Evolutionary conservation across 1,140 invertebrate species (phyloP).

Genomic region (Drosophila littoralis): DNA sequence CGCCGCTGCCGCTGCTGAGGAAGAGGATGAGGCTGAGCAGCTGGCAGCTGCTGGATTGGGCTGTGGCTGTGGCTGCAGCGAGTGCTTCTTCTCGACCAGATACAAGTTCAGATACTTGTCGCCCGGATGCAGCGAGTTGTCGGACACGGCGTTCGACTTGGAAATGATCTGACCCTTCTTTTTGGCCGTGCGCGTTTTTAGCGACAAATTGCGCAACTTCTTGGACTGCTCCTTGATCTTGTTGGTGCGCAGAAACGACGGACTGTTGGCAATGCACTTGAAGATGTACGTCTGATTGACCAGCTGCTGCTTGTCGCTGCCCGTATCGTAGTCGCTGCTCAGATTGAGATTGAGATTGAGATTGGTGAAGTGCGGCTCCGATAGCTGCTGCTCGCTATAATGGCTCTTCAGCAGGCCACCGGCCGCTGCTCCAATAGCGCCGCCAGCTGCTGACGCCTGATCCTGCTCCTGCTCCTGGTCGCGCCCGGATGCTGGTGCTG

Average conservation of each 20-base stretch:
- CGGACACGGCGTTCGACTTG: conserved; percentile 83
- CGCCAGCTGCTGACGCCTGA: conserved; percentile 27
- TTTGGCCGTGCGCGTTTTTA: conserved; percentile 75
- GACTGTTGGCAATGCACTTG: conserved; percentile 84
- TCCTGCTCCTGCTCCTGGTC: neutral
- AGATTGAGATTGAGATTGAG: conserved; percentile 75
- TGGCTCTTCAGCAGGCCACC: conserved; percentile 68
- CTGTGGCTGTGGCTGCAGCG: conserved; percentile 61
- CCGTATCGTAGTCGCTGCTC: conserved; percentile 75
- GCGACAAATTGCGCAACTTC: conserved; percentile 78
- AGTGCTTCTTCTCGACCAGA: conserved; percentile 82
- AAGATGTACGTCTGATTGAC: conserved; percentile 83
- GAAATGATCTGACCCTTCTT: conserved; percentile 81
- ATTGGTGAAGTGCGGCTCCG: conserved; percentile 71
- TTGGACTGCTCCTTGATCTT: conserved; percentile 84
- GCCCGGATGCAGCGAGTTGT: conserved; percentile 82
- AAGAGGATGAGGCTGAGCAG: conserved; percentile 18
- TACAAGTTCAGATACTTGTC: conserved; percentile 83
- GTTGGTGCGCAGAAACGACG: conserved; percentile 81
- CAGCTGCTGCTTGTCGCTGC: conserved; percentile 78
- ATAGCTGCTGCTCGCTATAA: conserved; percentile 66
- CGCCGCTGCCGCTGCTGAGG: neutral
- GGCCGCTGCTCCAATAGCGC: conserved; percentile 15
- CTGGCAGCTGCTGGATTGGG: conserved; percentile 52
- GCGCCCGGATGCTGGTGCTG: conserved; percentile 43